Evolutionary conservation across 2,888 invertebrate genomes (phyloP), one percentile per base, ranked within the genome.

Genomic region (Spilarctia lutea): DNA sequence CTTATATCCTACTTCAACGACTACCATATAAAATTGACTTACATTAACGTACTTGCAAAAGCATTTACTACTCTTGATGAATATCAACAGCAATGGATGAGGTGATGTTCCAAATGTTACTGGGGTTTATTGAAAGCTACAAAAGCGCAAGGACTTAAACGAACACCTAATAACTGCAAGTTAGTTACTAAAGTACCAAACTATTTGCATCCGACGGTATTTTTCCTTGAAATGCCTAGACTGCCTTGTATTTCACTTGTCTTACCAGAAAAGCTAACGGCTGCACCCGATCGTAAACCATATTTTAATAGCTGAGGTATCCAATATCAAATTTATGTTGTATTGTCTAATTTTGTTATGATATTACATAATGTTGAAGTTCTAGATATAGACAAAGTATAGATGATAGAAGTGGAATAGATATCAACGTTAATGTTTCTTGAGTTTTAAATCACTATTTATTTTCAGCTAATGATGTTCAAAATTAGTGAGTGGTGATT

Each of bases 181-280:
- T 90, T 92, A 88, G 90, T 91, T 90, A 89, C 48, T 48, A 48
- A 48, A 48, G 48, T 48, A 48, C 89, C 87, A 88, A 91, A 93
- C 89, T 89, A 93, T 93, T 92, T 93, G 91, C 93, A 91, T 92
- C 89, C 80, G 88, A 85, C 86, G 86, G 90, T 91, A 90, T 93
- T 92, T 93, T 94, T 94, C 93, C 92, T 91, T 89, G 91, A 91
- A 91, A 90, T 83, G 81, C 80, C 83, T 85, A 84, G 87, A 79
- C 83, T 83, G 82, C 87, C 84, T 87, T 87, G 86, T 87, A 88
- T 88, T 88, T 87, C 83, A 84, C 85, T 87, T 83, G 83, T 80
- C 81, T 86, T 81, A 86, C 82, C 81, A 87, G 88, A 85, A 86
- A 88, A 87, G 79, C 86, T 89, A 89, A 87, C 87, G 85, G 89